Conservation (phyloP, 37 sponge, comb jelly and placozoan genomes). For the Ianthella basta region DNA sequence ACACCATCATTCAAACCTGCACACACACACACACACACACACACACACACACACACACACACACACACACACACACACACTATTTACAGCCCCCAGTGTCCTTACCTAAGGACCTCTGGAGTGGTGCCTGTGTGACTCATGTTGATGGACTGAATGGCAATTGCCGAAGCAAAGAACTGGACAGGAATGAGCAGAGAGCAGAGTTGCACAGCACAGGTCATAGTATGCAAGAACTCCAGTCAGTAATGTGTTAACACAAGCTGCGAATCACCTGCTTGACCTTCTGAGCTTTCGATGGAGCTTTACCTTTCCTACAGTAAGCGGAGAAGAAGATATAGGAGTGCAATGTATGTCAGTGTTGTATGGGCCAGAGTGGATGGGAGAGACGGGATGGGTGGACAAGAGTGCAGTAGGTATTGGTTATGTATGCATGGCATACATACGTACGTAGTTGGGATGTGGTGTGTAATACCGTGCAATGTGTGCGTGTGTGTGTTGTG, state of each 20-base stretch:
- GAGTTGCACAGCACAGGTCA: background rate
- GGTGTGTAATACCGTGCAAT: too few relatives aligned
- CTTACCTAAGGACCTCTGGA: conserved; percentile 55
- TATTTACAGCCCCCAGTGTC: too few relatives aligned
- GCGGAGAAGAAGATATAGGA: background rate
- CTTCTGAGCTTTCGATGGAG: background rate
- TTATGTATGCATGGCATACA: too few relatives aligned
- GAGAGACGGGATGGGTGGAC: too few relatives aligned
- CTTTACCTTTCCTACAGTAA: conserved; percentile 17
- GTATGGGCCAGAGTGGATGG: background rate
- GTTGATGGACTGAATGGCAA: conserved; percentile 56
- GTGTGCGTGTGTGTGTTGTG: too few relatives aligned
- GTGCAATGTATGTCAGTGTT: background rate
- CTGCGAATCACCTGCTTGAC: conserved; percentile 15
- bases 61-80: too few relatives aligned
- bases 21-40: too few relatives aligned
- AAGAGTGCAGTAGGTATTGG: too few relatives aligned
- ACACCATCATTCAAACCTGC: conserved; percentile 17
- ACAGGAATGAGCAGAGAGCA: background rate
- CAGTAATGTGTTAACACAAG: background rate
- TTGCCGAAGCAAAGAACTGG: conserved; percentile 72
- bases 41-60: too few relatives aligned
- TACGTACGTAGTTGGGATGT: too few relatives aligned
- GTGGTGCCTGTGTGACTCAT: conserved; percentile 56
- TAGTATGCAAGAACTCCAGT: background rate